A percentile compares a stretch with the other conserved stretches of the same genome.
phyloP scores from a whole-genome alignment of 2,113 vertebrate genomes.

The Oxyura jamaicensis region DNA sequence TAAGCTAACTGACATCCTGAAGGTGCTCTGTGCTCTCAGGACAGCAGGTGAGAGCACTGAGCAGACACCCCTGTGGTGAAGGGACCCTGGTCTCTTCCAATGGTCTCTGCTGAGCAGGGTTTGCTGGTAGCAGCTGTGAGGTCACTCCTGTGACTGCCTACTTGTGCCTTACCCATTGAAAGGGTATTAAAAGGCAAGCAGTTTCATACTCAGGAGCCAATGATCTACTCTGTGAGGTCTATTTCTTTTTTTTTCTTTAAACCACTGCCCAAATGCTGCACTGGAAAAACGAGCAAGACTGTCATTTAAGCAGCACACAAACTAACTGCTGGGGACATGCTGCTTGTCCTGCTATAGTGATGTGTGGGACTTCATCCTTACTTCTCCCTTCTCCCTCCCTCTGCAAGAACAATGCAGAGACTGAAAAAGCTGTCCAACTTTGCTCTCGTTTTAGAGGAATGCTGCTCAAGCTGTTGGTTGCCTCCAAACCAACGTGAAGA shows the following conservation, averaged over 20 bases:
- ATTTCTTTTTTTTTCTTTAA: neutral
- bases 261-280: neutral
- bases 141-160: too few relatives aligned
- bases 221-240: neutral
- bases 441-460: neutral
- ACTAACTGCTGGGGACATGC: fast-evolving
- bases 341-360: neutral
- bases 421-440: neutral
- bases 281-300: neutral
- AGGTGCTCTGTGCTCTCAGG: neutral
- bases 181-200: neutral
- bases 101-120: neutral
- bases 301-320: fast-evolving
- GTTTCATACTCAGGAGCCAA: neutral
- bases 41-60: neutral
- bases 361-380: neutral
- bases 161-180: too few relatives aligned
- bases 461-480: neutral
- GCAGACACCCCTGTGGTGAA: neutral
- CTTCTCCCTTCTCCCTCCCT: neutral
- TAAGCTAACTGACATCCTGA: neutral
- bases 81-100: neutral
- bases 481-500: fast-evolving
- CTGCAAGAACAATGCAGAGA: neutral
- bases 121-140: neutral